phyloP scores from a whole-genome alignment of 2,888 invertebrate genomes.

The Linnaemya vulpina region DNA sequence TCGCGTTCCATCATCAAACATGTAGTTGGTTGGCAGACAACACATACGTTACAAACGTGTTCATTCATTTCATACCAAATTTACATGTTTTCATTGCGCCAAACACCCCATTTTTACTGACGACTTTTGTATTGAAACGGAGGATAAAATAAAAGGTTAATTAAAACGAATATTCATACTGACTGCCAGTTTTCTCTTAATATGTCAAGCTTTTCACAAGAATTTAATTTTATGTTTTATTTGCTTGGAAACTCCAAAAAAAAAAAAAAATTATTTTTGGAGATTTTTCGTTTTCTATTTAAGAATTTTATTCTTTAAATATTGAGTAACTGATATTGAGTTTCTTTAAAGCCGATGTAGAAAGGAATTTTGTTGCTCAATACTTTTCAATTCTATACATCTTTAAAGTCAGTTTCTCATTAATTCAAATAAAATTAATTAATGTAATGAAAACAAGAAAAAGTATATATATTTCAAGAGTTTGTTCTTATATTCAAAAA shows the following conservation, averaged over 20 bases:
- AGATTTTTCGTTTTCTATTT: neutral
- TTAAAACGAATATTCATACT: slow-evolving; percentile 53
- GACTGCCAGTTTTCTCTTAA: slow-evolving; percentile 2
- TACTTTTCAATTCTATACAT: too few species aligned
- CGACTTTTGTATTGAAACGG: slow-evolving; percentile 37
- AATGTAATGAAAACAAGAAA: too few species aligned
- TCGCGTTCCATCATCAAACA: slow-evolving; percentile 37
- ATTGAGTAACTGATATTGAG: too few species aligned
- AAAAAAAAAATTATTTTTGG: neutral
- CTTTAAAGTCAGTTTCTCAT: too few species aligned
- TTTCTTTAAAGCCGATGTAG: too few species aligned
- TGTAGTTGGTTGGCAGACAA: slow-evolving; percentile 22
- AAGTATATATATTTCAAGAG: too few species aligned
- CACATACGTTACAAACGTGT: neutral
- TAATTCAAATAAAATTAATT: too few species aligned
- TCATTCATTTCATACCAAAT: slow-evolving; percentile 1
- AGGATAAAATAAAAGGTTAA: slow-evolving; percentile 46
- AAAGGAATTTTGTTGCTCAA: too few species aligned
- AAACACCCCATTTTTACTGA: slow-evolving; percentile 10
- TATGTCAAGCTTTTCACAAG: slow-evolving; percentile 3
- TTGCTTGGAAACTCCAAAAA: neutral
- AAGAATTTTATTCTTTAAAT: neutral
- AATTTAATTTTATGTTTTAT: slow-evolving; percentile 4
- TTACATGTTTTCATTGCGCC: slow-evolving; percentile 41
- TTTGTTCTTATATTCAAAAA: too few species aligned